Evolutionary conservation across 2,113 vertebrate genomes (phyloP).

Genomic region (Meleagris gallopavo): DNA sequence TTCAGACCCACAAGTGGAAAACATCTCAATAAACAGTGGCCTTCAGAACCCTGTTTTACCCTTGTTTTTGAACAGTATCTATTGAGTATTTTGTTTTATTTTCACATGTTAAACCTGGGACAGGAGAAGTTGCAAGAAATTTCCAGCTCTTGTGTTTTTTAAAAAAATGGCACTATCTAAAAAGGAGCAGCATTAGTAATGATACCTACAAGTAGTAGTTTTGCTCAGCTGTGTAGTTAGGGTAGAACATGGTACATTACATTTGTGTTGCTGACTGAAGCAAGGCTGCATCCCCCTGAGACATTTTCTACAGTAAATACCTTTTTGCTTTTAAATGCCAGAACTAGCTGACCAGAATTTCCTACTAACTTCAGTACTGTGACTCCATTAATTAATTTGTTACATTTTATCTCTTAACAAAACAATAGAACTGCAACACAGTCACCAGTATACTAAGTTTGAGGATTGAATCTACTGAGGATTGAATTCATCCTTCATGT

Average conservation of each 20-base stretch:
- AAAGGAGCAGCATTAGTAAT: not conserved
- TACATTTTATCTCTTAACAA: slow-evolving; percentile 18
- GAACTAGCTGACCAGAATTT: not conserved
- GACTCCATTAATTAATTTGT: not conserved
- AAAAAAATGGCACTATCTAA: not conserved
- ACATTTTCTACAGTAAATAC: not conserved
- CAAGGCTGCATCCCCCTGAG: not conserved
- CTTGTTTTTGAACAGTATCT: not conserved
- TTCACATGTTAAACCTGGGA: not conserved
- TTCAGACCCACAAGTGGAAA: not conserved
- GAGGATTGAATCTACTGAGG: not conserved
- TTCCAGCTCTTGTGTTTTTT: not conserved
- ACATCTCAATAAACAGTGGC: not conserved
- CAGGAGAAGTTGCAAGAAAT: not conserved
- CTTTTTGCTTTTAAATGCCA: not conserved
- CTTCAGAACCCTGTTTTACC: not conserved
- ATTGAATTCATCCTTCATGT: slow-evolving; percentile 10
- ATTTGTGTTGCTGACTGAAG: not conserved
- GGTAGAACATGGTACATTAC: not conserved
- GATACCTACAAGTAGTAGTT: not conserved
- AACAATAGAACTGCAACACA: not conserved
- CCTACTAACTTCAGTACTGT: not conserved
- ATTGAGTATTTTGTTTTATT: not conserved
- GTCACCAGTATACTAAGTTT: not conserved
- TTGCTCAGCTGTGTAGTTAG: not conserved